These are phyloP conservation scores for Maniola hyperantus DNA, from an alignment of 2,888 invertebrate genomes.

Conservation along the genomic window DNA sequence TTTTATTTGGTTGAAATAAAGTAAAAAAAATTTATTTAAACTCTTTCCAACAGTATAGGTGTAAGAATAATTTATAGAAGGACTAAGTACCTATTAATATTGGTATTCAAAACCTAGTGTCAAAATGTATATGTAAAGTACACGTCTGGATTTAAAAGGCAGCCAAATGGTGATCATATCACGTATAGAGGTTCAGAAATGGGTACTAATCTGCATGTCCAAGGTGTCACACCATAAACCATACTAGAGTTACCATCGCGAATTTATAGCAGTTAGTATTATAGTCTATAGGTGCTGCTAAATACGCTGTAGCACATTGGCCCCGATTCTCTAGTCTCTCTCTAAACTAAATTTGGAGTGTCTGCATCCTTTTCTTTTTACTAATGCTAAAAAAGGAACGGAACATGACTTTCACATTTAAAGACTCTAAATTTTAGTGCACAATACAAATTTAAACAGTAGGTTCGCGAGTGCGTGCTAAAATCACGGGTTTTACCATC, in stretches of 20 bases:
- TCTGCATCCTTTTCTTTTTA: no score
- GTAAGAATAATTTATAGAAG: not conserved
- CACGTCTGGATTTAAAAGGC: constrained; percentile 23
- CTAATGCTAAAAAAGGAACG: no score
- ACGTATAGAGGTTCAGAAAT: constrained; percentile 32
- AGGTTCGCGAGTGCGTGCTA: no score
- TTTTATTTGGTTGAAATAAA: not conserved
- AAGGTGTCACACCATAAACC: constrained; percentile 31
- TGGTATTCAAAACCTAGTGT: constrained; percentile 15
- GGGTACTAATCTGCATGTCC: constrained; percentile 37
- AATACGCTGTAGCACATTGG: not conserved
- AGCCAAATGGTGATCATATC: constrained; percentile 20
- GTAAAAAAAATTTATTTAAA: no score
- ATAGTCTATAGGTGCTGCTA: not conserved
- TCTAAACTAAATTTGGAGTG: no score
- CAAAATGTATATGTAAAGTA: constrained; percentile 21
- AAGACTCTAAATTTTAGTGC: no score
- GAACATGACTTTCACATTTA: no score
- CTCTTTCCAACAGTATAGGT: not conserved
- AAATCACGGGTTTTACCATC: no score
- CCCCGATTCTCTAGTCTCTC: no score
- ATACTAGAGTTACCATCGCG: constrained; percentile 22
- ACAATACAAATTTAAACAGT: no score
- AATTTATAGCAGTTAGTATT: constrained; percentile 6
- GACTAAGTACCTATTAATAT: not conserved